These are phyloP conservation scores for Podargus strigoides DNA, from an alignment of 2,797 vertebrate species.

Conservation along the genomic window DNA sequence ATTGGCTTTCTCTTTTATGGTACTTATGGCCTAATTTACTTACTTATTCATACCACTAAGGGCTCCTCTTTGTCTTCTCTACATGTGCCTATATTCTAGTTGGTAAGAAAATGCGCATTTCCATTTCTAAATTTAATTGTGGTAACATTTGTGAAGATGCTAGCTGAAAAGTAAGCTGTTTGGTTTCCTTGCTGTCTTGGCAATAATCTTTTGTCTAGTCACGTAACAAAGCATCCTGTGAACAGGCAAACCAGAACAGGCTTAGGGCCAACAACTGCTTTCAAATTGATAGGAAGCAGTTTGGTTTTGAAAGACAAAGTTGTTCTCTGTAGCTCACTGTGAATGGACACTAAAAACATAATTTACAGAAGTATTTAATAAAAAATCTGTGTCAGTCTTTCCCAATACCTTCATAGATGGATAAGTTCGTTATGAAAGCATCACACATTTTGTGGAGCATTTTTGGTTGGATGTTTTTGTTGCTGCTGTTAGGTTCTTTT, in stretches of 20 bases:
- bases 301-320: not conserved
- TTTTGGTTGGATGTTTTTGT: not conserved
- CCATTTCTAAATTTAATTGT: slow-evolving; percentile 1
- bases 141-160: not conserved
- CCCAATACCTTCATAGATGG: not conserved
- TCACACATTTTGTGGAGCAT: not conserved
- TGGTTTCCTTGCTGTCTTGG: slow-evolving; percentile 13
- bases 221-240: not conserved
- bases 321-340: not conserved
- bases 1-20: not conserved
- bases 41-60: not conserved
- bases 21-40: not conserved
- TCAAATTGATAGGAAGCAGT: not conserved
- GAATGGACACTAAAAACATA: not conserved
- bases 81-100: not conserved
- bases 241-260: not conserved
- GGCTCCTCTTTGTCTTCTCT: not conserved
- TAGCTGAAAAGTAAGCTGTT: not conserved
- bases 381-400: not conserved
- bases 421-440: not conserved
- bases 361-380: not conserved
- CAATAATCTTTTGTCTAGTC: not conserved
- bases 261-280: not conserved
- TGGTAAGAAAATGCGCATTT: not conserved
- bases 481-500: not conserved